Evolutionary conservation across 2,888 invertebrate genomes (phyloP), one percentile per base, ranked within the genome.

Genomic region (Drosophila longiperda): DNA sequence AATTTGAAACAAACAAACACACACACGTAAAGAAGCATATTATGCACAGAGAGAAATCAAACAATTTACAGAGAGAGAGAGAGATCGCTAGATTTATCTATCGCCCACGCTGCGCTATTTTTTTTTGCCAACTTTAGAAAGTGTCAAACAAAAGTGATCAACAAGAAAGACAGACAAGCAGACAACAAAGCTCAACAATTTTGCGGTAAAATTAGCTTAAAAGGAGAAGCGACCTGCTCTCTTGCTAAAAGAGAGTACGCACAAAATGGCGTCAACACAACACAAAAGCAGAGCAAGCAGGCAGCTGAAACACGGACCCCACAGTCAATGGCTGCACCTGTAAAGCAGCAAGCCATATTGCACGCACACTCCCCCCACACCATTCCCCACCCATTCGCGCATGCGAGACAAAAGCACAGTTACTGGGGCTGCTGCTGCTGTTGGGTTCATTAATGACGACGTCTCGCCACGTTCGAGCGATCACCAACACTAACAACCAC

Each of bases 321-420:
- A 23, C 45, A 83, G 88, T 80, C 88, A 83, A 83, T 83, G 86
- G 78, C 87, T 90, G 83, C 89, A 87, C 85, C 87, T 90, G 89
- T 82, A 79, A 75, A 76, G 60, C 87, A 82, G 54, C 80, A 67
- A 73, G 71, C 85, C 85, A 82, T 78, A 83, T 67, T 65, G 72
- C 79, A 60, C 81, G 49, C 57, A 60, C 61, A 38, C 57, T 55
- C 4, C 32, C 54, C 4, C 60, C 49, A 26, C 40, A 42, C 7
- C 33, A 52, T 32, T 62, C 50, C 17, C 62, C 64, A 40, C 53
- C 36, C 26, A 57, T 54, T 32, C 55, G 12, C 33, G n/a, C 66
- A 53, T 20, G 29, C 23, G 53, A 82, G 73, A 80, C 83, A 89
- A 66, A 87, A 88, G 82, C 86, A 86, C 86, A 86, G 86, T 89